Evolutionary conservation across 1,140 invertebrate species (phyloP).

Genomic region (Charaxes varanes): DNA sequence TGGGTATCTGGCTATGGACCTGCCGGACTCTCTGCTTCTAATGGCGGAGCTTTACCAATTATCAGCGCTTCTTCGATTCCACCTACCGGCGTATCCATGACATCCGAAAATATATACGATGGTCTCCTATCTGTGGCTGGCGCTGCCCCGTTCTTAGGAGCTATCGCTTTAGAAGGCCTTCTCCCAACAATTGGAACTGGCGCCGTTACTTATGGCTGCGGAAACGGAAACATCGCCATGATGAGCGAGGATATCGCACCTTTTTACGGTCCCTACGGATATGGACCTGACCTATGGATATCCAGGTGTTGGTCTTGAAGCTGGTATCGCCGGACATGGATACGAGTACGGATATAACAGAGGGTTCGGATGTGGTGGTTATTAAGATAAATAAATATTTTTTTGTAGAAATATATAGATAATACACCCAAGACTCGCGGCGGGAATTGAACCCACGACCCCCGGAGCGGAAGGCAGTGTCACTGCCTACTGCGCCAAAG

Average conservation of each 20-base stretch:
- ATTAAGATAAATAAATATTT: too few relatives aligned
- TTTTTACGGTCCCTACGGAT: conserved; percentile 24
- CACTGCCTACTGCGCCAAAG: too few relatives aligned
- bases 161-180: conserved; percentile 12
- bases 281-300: conserved; percentile 27
- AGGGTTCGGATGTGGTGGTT: not conserved
- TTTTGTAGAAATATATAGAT: too few relatives aligned
- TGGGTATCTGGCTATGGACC: not conserved
- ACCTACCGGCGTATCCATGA: conserved; percentile 27
- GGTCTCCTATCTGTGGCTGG: conserved; percentile 19
- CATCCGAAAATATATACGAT: conserved; percentile 34
- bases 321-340: conserved; percentile 1
- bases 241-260: conserved; percentile 10
- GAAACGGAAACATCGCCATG: conserved; percentile 13
- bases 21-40: conserved; percentile 10
- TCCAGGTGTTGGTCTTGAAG: not conserved
- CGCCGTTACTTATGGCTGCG: conserved; percentile 6
- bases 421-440: too few relatives aligned
- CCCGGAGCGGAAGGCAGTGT: too few relatives aligned
- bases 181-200: conserved; percentile 7
- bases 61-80: conserved; percentile 25
- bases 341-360: conserved; percentile 8
- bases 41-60: conserved; percentile 29
- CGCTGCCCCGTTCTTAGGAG: conserved; percentile 13
- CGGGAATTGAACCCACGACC: too few relatives aligned